Base-by-base conservation (phyloP, 2,888 invertebrate species). In the Trypoxylon attenuatum region DNA sequence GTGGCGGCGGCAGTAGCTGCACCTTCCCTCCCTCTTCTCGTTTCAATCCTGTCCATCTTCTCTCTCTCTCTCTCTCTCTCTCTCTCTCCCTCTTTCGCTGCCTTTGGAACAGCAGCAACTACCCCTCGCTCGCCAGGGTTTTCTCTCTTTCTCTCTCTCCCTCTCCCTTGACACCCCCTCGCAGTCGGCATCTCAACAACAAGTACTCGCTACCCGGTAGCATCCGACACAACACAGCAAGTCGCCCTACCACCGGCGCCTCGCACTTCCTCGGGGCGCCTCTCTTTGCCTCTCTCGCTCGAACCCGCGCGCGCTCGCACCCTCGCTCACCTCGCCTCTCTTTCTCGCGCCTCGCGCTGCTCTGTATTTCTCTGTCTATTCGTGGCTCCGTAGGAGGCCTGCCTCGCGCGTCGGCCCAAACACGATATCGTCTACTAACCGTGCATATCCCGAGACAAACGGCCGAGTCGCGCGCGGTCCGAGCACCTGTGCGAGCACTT, bases 191-290 rank as follows among this genome's bases (percentile, higher is more conserved):
- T 84, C 84, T 83, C 80, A 84, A 85, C 84, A 85, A 85, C 85
- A 85, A 85, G 82, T 84, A 84, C 83, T 81, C 77, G 83, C 81
- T 82, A 82, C 82, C 81, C 76, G 81, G 77, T 82, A 82, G 84
- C 83, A 85, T 83, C 82, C 82, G 82, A 84, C 84, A 85, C 82
- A 85, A 84, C 84, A 84, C 84, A 83, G 82, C 85, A 84, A 84
- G 79, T 77, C 73, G 78, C 78, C 82, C 81, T 80, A 69, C 78
- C 78, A 77, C 77, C 78, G 66, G 65, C 53, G 73, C 77, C 69
- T 59, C 52, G 45, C 58, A 52, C 42, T 25, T n/a, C 47, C 49
- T 42, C 18, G 39, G n/a, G 21, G 53, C 43, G 22, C 16, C 18
- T 39, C 22, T 39, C 39, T 39, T 41, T 46, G 42, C 53, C 45